Base-by-base conservation (phyloP, 37 sponge, comb jelly and placozoan genomes). In the Hexactinellida sp. region DNA sequence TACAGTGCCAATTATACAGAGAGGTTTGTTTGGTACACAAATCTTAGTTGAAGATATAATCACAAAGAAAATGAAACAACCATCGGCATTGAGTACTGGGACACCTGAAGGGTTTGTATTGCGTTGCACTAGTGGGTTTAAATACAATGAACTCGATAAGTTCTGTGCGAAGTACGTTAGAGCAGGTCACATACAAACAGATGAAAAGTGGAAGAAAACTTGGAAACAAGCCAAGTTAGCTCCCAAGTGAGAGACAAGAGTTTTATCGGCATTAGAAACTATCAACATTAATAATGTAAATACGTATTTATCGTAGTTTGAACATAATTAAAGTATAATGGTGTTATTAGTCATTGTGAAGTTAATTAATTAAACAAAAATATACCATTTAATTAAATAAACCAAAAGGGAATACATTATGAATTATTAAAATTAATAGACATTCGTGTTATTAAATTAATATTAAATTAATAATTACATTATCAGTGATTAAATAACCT, bases 61-160 rank as follows among this genome's bases (percentile, higher is more conserved):
- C 5, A 63, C 5, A 3, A 63, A 63, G 76, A 63, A 63, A 63
- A 63, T 63, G 76, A 63, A 63, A 63, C 76, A 63, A 63, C 76
- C 25, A 25, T 63, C 76, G 3, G 28, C 30, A 10, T 23, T 63
- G 76, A 63, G 76, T 63, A 63, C 76, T 63, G 34, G 32, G 5
- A 63, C 76, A 54, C 90, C 92, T 85, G 92, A 92, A 84, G 92
- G 92, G 37, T 88, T 92, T 82, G 92, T 92, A 28, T 39, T 92
- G 36, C 76, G 90, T 0, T 88, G 87, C n/a, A 24, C 83, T 0
- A 54, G 51, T 0, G 83, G 87, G 47, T 92, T 92, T 82, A 52
- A 87, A 37, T 87, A 82, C 51, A 84, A 84, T 38, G 35, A 37
- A 52, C 82, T 92, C 36, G 85, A 88, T 0, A 85, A 36, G 24